Conservation (phyloP, 2,888 invertebrate genomes). For the Ochlodes sylvanus region DNA sequence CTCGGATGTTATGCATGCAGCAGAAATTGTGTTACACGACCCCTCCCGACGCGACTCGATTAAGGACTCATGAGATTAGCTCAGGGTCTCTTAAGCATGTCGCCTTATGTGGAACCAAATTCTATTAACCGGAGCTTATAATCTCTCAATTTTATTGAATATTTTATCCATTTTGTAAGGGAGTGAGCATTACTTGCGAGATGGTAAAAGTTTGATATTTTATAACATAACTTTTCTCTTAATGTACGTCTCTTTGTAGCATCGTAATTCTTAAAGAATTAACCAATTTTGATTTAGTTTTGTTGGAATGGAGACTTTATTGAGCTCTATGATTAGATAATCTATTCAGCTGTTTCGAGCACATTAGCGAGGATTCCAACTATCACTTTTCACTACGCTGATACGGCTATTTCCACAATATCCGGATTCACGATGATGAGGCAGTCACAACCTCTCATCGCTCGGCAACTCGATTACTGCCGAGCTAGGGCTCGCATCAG, state of each 20-base stretch:
- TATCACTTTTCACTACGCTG: background rate
- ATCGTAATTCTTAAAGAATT: too few species aligned
- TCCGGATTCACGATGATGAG: background rate
- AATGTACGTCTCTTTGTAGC: too few species aligned
- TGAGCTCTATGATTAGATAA: too few species aligned
- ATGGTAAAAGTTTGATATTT: too few species aligned
- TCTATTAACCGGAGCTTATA: background rate
- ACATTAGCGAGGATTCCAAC: background rate
- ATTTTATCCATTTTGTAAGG: too few species aligned
- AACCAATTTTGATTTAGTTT: too few species aligned
- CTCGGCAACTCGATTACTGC: constrained; percentile 5
- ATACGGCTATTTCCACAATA: background rate
- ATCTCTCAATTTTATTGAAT: too few species aligned
- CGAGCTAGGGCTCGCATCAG: background rate
- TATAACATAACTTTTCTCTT: too few species aligned
- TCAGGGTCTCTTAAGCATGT: background rate
- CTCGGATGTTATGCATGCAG: background rate
- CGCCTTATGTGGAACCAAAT: background rate
- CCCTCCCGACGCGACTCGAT: constrained; percentile 8
- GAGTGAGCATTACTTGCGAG: too few species aligned
- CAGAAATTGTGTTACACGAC: constrained; percentile 14
- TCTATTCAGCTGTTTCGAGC: too few species aligned
- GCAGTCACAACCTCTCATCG: background rate
- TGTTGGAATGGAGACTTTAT: too few species aligned
- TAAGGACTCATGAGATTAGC: constrained; percentile 2